Percentiles rank a stretch among this genome's conserved stretches.
These are phyloP conservation scores for Pardalotus punctatus DNA, from an alignment of 2,113 vertebrate genomes.

Conservation along the genomic window DNA sequence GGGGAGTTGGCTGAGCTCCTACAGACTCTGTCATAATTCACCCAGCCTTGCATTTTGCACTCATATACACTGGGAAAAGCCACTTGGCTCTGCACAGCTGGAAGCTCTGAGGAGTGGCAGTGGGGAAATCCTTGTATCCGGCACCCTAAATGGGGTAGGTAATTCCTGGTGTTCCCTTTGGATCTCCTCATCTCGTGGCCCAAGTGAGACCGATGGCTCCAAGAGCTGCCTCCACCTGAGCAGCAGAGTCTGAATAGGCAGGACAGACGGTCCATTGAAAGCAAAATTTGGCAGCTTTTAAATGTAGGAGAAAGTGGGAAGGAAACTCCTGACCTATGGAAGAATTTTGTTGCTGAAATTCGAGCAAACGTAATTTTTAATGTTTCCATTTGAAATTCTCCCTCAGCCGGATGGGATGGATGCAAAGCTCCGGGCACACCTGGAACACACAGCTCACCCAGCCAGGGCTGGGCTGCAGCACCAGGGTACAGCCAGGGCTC, in stretches of 20 bases:
- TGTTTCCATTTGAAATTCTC: background rate
- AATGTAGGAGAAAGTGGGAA: background rate
- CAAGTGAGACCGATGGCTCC: background rate
- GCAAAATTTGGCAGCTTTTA: background rate
- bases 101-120: background rate
- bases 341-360: background rate
- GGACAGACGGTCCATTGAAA: background rate
- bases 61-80: background rate
- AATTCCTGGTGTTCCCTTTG: background rate
- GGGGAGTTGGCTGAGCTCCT: background rate
- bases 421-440: background rate
- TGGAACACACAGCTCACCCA: background rate
- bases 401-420: background rate
- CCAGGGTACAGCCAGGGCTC: rapidly evolving
- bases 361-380: background rate
- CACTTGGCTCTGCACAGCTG: background rate
- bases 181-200: background rate
- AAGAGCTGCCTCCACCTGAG: background rate
- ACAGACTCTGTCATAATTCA: background rate
- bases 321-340: background rate
- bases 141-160: background rate
- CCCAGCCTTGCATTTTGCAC: background rate
- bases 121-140: background rate
- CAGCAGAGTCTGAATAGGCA: background rate
- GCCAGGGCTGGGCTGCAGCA: background rate